Percentiles rank a stretch among this genome's conserved stretches.
These are phyloP conservation scores for Lipophrys pholis DNA, from an alignment of 2,113 vertebrate species.

Conservation along the genomic window DNA sequence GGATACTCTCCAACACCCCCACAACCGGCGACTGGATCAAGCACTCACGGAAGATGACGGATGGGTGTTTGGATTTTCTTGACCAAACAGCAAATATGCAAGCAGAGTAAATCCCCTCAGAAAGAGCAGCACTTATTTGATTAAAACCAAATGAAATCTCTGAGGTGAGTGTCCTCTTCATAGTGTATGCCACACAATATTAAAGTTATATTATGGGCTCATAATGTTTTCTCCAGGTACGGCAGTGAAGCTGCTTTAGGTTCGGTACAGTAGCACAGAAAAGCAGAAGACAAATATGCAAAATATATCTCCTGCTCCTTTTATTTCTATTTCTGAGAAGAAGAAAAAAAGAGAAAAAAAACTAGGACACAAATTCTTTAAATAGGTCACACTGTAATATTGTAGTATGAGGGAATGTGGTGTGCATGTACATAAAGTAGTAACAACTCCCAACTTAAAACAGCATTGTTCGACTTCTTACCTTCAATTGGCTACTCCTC, in stretches of 20 bases:
- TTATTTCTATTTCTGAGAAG: conserved; percentile 54
- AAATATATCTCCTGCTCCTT: conserved; percentile 40
- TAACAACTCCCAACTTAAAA: conserved; percentile 51
- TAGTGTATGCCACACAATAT: conserved; percentile 10
- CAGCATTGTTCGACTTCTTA: conserved; percentile 41
- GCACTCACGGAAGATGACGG: no score
- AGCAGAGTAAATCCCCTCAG: conserved; percentile 16
- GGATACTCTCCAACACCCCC: no score
- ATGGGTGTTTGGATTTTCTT: conserved; percentile 13
- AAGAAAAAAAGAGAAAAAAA: conserved; percentile 37
- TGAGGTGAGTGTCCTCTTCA: conserved; percentile 48
- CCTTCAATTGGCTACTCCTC: conserved; percentile 53
- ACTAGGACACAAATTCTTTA: conserved; percentile 65
- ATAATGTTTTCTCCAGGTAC: background rate
- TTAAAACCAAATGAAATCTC: background rate
- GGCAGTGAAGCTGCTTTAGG: conserved; percentile 1
- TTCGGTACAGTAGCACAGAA: background rate
- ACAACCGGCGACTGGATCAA: no score
- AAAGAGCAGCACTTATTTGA: conserved; percentile 21
- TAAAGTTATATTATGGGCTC: conserved; percentile 7
- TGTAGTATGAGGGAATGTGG: conserved; percentile 28
- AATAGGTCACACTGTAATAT: conserved; percentile 63
- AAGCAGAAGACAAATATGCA: conserved; percentile 21
- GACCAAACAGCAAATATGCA: conserved; percentile 48
- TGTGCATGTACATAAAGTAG: conserved; percentile 40